Evolutionary conservation across 2,888 invertebrate species (phyloP), one percentile per base, ranked within the genome.

Genomic region (Oscheius myriophilus): DNA sequence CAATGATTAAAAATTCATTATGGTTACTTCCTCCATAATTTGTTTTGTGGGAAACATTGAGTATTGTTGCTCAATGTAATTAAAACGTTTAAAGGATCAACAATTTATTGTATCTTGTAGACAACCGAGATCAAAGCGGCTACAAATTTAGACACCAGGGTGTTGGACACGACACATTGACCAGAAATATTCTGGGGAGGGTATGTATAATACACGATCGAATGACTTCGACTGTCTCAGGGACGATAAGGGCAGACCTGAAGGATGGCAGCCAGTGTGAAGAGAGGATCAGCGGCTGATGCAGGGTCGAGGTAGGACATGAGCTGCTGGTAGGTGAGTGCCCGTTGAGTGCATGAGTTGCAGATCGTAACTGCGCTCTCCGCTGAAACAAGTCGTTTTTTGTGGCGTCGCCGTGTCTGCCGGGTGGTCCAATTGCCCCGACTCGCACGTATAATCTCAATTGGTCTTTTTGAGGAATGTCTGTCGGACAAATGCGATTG

Each of bases 331-430:
- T 78, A 80, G 21, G 70, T 64, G 21, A 80, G 65, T 1, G 74
- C 78, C 59, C 78, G 80, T 58, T 78, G 78, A 12, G 80, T 74
- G 25, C 80, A 80, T 55, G 76, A 74, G 18, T 74, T 23, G 51
- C 78, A 78, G 53, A 76, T 66, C 49, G 69, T n/a, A 12, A 49
- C 3, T 52, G 9, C 53, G 41, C 21, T 54, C 46, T 65, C 64
- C 26, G 54, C 66, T 66, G 58, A 66, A 65, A 65, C 43, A 64
- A 42, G 18, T 21, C 41, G 42, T n/a, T 54, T 54, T 54, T 54
- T 54, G 25, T 14, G 26, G 54, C 23, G 25, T 58, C 33, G 33
- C 33, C 33, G 33, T 33, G 33, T 33, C 33, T 33, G 33, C 33
- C 33, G 33, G 33, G 33, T 33, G 33, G 33, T 33, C 33, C 33